Evolutionary conservation across 2,113 vertebrate genomes (phyloP), one percentile per base, ranked within the genome.

Genomic region (Nerophis ophidion): DNA sequence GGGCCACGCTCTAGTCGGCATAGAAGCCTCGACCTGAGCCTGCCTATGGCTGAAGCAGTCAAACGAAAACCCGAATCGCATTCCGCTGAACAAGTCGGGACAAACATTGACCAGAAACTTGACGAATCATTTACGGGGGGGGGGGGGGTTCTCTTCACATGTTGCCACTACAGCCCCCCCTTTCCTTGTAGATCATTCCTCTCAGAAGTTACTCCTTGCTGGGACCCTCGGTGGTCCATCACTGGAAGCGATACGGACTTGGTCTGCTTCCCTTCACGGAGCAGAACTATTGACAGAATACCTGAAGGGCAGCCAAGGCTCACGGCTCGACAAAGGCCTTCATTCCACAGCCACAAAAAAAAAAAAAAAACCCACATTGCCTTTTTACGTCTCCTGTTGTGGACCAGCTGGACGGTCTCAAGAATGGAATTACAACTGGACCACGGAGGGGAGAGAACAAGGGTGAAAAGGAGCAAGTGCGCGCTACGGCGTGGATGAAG

Each of bases 81-180:
- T 66, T 76, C 59, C 74, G 74, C 64, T 79, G 69, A 79, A 74
- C 66, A 56, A 19, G 64, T 65, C 70, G 81, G 77, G 79, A 81
- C 65, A 81, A 82, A 86, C 68, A 81, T 79, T 82, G 76, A 84
- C 77, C 71, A 79, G 68, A 70, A 76, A 70, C 63, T 70, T 65
- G 74, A 80, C 83, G 71, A 85, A 83, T 85, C 74, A 80, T 84
- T 84, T 60, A 74, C n/a, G n/a, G n/a, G n/a, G n/a, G n/a, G n/a
- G n/a, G n/a, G 54, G 74, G 76, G 76, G 81, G 79, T 80, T 80
- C 76, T 70, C 66, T 75, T 69, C 71, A 79, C 67, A 64, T 76
- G 75, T 81, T 81, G 75, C 78, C 82, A 81, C 82, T 77, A 76
- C 68, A 75, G 64, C 57, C 65, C 66, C 57, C 65, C 66, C 63